Evolutionary conservation across 2,797 vertebrate species (phyloP).

Genomic region (Acanthis flammea): DNA sequence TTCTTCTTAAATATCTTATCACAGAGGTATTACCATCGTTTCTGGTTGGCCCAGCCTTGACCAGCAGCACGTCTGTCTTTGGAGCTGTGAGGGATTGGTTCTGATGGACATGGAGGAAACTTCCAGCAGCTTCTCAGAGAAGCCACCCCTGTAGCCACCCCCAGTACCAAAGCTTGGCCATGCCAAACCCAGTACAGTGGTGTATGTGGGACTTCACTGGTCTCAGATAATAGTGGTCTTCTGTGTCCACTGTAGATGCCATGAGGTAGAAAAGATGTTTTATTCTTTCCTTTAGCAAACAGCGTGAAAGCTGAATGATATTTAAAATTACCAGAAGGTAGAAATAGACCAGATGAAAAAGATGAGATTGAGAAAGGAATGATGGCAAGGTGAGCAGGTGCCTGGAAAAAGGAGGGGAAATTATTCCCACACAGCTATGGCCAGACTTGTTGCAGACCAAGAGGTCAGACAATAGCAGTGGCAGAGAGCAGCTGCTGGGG

Average conservation of each 20-base stretch:
- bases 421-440: neutral
- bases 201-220: neutral
- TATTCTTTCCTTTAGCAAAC: neutral
- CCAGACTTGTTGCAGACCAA: neutral
- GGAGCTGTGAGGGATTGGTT: neutral
- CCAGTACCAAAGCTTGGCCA: neutral
- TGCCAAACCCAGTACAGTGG: neutral
- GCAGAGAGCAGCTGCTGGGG: neutral
- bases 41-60: neutral
- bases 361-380: neutral
- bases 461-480: neutral
- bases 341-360: neutral
- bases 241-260: neutral
- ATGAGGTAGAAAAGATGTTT: neutral
- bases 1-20: neutral
- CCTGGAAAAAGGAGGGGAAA: neutral
- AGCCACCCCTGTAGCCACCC: neutral
- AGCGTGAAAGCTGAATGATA: neutral
- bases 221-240: neutral
- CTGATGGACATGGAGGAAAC: neutral
- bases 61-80: rapidly evolving
- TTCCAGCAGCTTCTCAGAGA: neutral
- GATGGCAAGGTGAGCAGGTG: neutral
- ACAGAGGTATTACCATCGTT: neutral
- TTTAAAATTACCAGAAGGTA: neutral